Percentiles rank a stretch among this genome's conserved stretches.
Conservation (phyloP, 1,140 invertebrate species). For the Bombus haemorrhoidalis region DNA sequence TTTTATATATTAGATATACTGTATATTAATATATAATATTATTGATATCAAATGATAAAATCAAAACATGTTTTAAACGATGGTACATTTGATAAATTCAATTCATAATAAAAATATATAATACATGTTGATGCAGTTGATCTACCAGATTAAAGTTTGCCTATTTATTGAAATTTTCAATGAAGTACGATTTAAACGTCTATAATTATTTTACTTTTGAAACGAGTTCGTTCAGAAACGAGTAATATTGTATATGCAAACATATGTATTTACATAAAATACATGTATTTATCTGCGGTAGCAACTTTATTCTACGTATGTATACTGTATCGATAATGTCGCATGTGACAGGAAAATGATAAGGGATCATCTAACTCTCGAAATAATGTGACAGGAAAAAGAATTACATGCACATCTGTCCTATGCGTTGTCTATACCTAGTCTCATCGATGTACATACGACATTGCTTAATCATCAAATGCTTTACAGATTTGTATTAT, state of each 20-base stretch:
- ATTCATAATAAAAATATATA: background rate
- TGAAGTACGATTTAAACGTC: background rate
- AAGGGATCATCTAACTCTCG: background rate
- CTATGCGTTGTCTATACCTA: background rate
- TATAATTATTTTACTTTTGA: background rate
- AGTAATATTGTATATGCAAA: no score
- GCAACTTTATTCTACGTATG: background rate
- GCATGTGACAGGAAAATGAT: background rate
- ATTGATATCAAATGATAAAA: background rate
- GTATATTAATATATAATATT: no score
- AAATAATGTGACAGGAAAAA: background rate
- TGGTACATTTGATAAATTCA: no score
- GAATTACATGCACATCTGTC: background rate
- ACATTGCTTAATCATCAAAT: background rate
- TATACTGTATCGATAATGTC: background rate
- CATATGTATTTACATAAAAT: background rate
- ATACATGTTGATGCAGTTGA: background rate
- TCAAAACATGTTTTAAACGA: background rate
- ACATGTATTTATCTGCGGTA: no score
- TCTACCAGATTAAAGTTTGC: background rate
- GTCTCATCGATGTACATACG: background rate
- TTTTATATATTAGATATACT: no score
- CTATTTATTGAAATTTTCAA: slow-evolving; percentile 11
- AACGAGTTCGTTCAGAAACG: no score
- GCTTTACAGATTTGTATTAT: background rate